phyloP scores from a whole-genome alignment of 37 sponge, comb jelly and placozoan genomes.

The Petrosia ficiformis region DNA sequence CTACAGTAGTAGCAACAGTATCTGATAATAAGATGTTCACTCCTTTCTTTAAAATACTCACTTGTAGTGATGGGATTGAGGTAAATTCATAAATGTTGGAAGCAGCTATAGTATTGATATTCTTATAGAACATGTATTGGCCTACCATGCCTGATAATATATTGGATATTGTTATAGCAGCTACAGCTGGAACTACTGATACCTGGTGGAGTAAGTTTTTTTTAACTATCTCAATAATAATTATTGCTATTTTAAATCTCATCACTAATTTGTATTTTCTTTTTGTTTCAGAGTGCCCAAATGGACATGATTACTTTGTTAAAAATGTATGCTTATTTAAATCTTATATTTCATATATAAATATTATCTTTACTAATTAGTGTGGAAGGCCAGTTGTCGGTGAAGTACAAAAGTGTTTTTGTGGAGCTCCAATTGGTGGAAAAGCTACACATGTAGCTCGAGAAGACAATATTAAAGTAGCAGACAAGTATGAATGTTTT shows the following conservation, averaged over 20 bases:
- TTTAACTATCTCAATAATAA: neutral
- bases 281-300: constrained; percentile 12
- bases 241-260: too few relatives aligned
- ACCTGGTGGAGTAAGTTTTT: neutral
- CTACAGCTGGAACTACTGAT: neutral
- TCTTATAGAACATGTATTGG: constrained; percentile 2
- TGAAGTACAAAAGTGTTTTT: constrained; percentile 7
- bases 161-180: neutral
- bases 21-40: neutral
- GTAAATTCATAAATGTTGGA: neutral
- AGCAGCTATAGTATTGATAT: neutral
- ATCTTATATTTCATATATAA: too few relatives aligned
- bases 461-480: neutral
- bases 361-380: neutral
- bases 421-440: constrained; percentile 11
- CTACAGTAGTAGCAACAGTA: neutral
- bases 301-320: constrained; percentile 12
- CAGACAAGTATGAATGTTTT: neutral
- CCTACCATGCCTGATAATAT: neutral
- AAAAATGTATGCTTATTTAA: constrained; percentile 1
- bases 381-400: neutral
- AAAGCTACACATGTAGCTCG: neutral
- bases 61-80: neutral
- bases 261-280: too few relatives aligned
- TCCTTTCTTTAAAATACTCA: neutral